Percentiles rank a stretch among this genome's conserved stretches.
These are phyloP conservation scores for Scaptomyza parva DNA, from an alignment of 2,888 invertebrate genomes.

Conservation along the genomic window DNA sequence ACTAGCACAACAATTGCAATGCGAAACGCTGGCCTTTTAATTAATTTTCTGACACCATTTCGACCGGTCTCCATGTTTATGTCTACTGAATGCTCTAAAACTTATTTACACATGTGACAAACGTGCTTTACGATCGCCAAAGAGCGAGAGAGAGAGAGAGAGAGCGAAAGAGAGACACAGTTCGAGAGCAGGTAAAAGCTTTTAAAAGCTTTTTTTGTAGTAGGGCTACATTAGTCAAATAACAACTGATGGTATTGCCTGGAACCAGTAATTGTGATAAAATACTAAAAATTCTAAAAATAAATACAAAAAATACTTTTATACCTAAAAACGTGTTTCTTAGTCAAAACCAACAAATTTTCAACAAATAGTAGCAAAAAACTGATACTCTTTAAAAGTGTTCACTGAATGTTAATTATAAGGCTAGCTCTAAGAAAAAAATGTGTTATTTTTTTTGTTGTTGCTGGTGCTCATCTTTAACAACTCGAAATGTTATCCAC, in stretches of 20 bases:
- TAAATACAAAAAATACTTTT: no score
- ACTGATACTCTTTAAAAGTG: no score
- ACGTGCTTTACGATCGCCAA: not conserved
- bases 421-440: no score
- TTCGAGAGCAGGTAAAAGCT: slow-evolving; percentile 12
- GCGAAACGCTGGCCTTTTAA: slow-evolving; percentile 61
- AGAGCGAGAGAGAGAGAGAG: not conserved
- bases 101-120: not conserved
- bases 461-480: not conserved
- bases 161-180: not conserved
- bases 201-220: not conserved
- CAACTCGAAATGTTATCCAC: slow-evolving; percentile 9
- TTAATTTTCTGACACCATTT: slow-evolving; percentile 29
- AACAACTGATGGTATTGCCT: no score
- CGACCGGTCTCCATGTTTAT: slow-evolving; percentile 47
- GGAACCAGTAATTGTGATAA: no score
- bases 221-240: slow-evolving; percentile 23
- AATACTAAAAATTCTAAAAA: no score
- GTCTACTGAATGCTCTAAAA: slow-evolving; percentile 16
- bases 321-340: no score
- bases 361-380: no score
- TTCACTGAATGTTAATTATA: no score
- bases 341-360: no score
- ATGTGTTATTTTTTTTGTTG: no score
- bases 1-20: slow-evolving; percentile 71